Base-by-base conservation (phyloP, 2,888 invertebrate genomes). In the Lasioglossum villosulum region DNA sequence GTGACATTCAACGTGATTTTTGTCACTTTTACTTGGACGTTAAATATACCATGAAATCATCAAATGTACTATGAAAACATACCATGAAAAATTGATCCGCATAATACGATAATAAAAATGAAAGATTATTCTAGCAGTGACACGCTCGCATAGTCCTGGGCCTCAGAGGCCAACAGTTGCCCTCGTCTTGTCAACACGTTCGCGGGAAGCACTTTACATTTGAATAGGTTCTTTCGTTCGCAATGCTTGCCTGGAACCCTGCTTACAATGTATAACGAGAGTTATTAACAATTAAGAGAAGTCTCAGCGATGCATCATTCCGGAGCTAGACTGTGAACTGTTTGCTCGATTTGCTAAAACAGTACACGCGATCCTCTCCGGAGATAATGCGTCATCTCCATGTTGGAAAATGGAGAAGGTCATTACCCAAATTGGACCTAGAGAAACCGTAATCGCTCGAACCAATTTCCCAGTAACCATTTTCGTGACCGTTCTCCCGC, bases 331-430 rank as follows among this genome's bases (percentile, higher is more conserved):
- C 23, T 23, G 39, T 1, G 37, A 68, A 68, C 23, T 37, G 34
- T 39, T 68, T n/a, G 68, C 34, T 68, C n/a, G 68, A 23, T n/a
- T 27, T 39, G 59, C n/a, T 45, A 19, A 71, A 42, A 27, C 70
- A 70, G 37, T 23, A 45, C 72, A n/a, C 66, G 42, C 48, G 16
- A 72, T n/a, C 14, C 34, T n/a, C 10, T 45, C 6, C 45, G 76
- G 59, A 10, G 59, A 45, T 81, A 81, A 81, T 71, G 70, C 45
- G 59, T 42, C 71, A 71, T 71, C 56, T 45, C 76, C 76, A 63
- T 76, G n/a, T 48, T 37, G 30, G 76, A 72, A 71, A 76, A 76
- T 16, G 75, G 71, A 56, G 48, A 34, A 45, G 45, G 72, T 71
- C 70, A 48, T 78, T 78, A 71, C 34, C 37, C 52, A 37, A 77